Percentiles rank a stretch among this genome's conserved stretches.
Conservation (phyloP, 1,140 invertebrate species). For the Lasaia peninsularis region DNA sequence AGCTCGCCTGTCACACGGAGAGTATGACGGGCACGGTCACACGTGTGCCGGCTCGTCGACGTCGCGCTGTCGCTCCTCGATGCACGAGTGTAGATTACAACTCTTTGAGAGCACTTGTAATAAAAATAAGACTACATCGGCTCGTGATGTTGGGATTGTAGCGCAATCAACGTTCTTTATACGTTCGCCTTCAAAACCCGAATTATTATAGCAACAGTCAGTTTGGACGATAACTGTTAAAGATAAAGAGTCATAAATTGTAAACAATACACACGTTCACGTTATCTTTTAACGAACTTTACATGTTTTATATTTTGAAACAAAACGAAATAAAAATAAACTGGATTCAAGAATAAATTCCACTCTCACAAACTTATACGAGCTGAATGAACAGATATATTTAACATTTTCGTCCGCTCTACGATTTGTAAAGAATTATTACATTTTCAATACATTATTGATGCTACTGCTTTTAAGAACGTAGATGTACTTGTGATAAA, state of each 20-base stretch:
- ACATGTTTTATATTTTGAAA: conserved; percentile 42
- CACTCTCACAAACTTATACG: too few species aligned
- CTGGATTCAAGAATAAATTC: conserved; percentile 2
- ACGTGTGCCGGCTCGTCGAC: conserved; percentile 29
- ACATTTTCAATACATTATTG: too few species aligned
- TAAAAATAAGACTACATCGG: background rate
- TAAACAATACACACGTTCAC: conserved; percentile 60
- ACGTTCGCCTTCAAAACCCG: conserved; percentile 20
- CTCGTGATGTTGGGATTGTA: background rate
- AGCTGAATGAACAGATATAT: too few species aligned
- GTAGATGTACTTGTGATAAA: too few species aligned
- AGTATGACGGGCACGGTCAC: conserved; percentile 24
- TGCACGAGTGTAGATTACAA: background rate
- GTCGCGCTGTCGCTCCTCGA: conserved; percentile 15
- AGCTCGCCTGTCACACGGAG: conserved; percentile 40
- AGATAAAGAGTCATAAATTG: conserved; percentile 61
- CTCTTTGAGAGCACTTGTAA: conserved; percentile 7
- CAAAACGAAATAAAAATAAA: conserved; percentile 41
- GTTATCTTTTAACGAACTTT: conserved; percentile 55
- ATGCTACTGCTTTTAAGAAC: too few species aligned
- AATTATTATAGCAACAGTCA: conserved; percentile 63
- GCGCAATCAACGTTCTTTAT: conserved; percentile 19
- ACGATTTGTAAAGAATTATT: too few species aligned
- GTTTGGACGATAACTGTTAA: conserved; percentile 62
- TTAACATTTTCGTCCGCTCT: too few species aligned